Conservation (phyloP, 2,888 invertebrate species). For the Automeris io region DNA sequence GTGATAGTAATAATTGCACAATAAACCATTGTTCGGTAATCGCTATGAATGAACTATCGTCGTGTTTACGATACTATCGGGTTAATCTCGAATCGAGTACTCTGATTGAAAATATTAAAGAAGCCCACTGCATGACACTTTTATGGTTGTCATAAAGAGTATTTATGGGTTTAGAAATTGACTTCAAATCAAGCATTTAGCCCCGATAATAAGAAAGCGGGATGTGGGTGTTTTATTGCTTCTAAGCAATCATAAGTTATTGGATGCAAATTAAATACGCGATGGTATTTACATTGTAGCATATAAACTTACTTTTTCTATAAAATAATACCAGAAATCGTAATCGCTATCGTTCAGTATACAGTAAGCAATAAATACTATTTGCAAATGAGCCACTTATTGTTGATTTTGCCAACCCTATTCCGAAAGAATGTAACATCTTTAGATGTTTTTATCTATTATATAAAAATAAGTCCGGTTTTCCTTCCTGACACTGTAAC, state of each 20-base stretch:
- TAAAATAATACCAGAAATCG: background rate
- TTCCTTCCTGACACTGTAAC: no score
- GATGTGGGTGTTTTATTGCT: conserved; percentile 21
- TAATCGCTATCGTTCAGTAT: background rate
- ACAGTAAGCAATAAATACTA: background rate
- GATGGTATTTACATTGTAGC: conserved; percentile 8
- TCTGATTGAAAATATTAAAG: conserved; percentile 41
- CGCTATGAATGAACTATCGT: conserved; percentile 57
- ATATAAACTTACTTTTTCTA: background rate
- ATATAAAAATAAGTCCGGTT: no score
- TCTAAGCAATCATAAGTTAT: conserved; percentile 14
- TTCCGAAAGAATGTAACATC: no score
- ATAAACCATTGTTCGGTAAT: conserved; percentile 59
- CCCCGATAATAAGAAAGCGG: conserved; percentile 19
- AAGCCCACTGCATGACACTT: conserved; percentile 23
- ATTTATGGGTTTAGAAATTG: conserved; percentile 38
- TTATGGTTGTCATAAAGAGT: conserved; percentile 34
- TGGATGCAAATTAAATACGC: conserved; percentile 14
- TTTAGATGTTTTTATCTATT: no score
- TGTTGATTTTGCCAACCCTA: no score
- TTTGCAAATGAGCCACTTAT: no score
- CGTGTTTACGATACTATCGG: conserved; percentile 44
- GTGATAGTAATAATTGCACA: conserved; percentile 66
- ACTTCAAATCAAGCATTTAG: conserved; percentile 20
- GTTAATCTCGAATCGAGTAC: conserved; percentile 24